Evolutionary conservation across 2,888 invertebrate species (phyloP).

Genomic region (Tinea semifulvella): DNA sequence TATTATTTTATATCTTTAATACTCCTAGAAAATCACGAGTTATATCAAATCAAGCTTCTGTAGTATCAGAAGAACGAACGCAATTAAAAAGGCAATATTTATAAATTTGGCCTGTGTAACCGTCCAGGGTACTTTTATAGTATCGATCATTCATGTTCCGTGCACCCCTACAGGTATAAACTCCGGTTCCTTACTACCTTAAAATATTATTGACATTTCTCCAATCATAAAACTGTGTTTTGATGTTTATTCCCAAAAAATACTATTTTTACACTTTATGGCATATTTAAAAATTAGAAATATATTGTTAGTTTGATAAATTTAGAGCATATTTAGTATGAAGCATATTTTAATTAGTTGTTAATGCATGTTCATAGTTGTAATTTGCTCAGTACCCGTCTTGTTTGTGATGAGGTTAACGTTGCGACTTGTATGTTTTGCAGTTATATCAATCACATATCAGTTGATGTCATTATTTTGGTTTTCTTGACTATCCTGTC

Average conservation of each 20-base stretch:
- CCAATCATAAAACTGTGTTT: conserved; percentile 29
- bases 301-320: conserved; percentile 60
- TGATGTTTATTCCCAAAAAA: conserved; percentile 45
- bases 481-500: background rate
- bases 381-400: conserved; percentile 34
- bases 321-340: conserved; percentile 50
- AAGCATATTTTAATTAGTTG: conserved; percentile 59
- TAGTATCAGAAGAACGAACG: too few relatives aligned
- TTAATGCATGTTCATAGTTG: conserved; percentile 60
- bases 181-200: too few relatives aligned
- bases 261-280: conserved; percentile 56
- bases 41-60: too few relatives aligned
- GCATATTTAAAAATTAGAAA: conserved; percentile 42
- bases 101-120: too few relatives aligned
- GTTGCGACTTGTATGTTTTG: conserved; percentile 25
- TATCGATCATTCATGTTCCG: too few relatives aligned
- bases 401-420: conserved; percentile 3
- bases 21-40: too few relatives aligned
- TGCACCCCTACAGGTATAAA: too few relatives aligned
- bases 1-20: too few relatives aligned
- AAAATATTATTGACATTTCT: conserved; percentile 2
- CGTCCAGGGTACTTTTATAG: too few relatives aligned
- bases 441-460: conserved; percentile 37
- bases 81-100: too few relatives aligned
- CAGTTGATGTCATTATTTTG: conserved; percentile 25